Conservation (phyloP, 2,888 invertebrate genomes). For the Julus scanicus region DNA sequence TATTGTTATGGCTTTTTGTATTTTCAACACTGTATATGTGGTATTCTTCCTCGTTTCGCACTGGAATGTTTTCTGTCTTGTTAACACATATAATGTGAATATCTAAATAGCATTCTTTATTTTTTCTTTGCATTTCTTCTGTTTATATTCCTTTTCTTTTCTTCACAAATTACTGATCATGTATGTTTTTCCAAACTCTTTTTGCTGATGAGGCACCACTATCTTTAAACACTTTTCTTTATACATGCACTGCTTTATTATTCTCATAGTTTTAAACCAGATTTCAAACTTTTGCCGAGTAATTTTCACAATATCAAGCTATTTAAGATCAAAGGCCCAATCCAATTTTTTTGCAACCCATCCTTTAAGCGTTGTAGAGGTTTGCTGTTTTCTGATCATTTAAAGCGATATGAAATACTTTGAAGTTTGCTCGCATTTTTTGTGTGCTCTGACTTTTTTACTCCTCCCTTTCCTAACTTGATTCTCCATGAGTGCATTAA, state of each 20-base stretch:
- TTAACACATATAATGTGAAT: background rate
- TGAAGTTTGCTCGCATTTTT: background rate
- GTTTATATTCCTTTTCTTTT: background rate
- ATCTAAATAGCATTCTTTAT: no score
- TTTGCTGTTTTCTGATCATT: slow-evolving; percentile 28
- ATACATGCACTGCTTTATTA: background rate
- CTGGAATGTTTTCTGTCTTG: background rate
- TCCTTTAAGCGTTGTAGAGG: slow-evolving; percentile 9
- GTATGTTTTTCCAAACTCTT: background rate
- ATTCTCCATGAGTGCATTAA: background rate
- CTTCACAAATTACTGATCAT: background rate
- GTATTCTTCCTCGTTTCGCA: slow-evolving; percentile 8
- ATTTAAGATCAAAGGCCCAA: background rate
- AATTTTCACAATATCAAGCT: background rate
- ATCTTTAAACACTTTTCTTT: slow-evolving; percentile 1
- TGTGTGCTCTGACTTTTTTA: background rate
- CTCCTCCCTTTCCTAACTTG: background rate
- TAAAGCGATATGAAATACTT: slow-evolving; percentile 5
- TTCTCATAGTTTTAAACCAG: background rate
- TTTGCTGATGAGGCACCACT: background rate
- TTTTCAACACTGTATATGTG: background rate
- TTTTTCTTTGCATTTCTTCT: background rate
- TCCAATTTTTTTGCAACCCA: background rate
- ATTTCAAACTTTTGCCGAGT: background rate
- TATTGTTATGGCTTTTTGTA: background rate